These are phyloP conservation scores for Microtus ochrogaster DNA, from an alignment of 2,113 vertebrate genomes.

Conservation along the genomic window DNA sequence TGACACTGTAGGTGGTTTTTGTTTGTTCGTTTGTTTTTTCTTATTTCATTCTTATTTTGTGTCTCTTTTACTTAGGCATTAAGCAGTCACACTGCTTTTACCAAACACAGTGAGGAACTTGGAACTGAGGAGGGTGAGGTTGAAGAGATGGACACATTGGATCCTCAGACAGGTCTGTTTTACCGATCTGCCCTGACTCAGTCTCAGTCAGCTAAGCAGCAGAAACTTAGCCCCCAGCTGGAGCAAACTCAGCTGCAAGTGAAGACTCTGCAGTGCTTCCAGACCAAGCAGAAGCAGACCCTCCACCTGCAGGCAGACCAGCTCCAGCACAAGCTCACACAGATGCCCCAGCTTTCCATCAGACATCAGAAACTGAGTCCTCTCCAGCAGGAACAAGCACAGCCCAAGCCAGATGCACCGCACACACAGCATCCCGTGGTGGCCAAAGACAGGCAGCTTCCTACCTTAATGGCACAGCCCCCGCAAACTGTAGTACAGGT, in stretches of 20 bases:
- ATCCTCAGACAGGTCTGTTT: slow-evolving; percentile 98
- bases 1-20: slow-evolving; percentile 45
- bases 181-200: slow-evolving; percentile 92
- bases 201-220: slow-evolving; percentile 86
- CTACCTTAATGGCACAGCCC: slow-evolving; percentile 89
- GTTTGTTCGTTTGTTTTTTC: slow-evolving; percentile 64
- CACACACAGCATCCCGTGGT: slow-evolving; percentile 87
- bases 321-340: slow-evolving; percentile 89
- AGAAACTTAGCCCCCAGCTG: slow-evolving; percentile 88
- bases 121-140: slow-evolving; percentile 93
- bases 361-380: slow-evolving; percentile 90
- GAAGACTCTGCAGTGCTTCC: slow-evolving; percentile 91
- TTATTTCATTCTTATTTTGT: slow-evolving; percentile 75
- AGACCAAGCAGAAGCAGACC: slow-evolving; percentile 91
- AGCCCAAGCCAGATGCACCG: slow-evolving; percentile 86
- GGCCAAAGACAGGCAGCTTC: slow-evolving; percentile 90
- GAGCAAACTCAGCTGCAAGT: slow-evolving; percentile 90
- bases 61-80: slow-evolving; percentile 86
- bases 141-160: slow-evolving; percentile 96
- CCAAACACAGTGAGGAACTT: slow-evolving; percentile 89
- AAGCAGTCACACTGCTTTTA: slow-evolving; percentile 89
- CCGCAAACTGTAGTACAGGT: slow-evolving; percentile 91
- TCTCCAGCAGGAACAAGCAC: slow-evolving; percentile 89
- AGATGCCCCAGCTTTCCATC: slow-evolving; percentile 91
- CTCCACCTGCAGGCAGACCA: slow-evolving; percentile 89